A percentile compares a stretch with the other conserved stretches of the same genome.
These are phyloP conservation scores for Thyatira batis DNA, from an alignment of 2,888 invertebrate species.

Conservation along the genomic window DNA sequence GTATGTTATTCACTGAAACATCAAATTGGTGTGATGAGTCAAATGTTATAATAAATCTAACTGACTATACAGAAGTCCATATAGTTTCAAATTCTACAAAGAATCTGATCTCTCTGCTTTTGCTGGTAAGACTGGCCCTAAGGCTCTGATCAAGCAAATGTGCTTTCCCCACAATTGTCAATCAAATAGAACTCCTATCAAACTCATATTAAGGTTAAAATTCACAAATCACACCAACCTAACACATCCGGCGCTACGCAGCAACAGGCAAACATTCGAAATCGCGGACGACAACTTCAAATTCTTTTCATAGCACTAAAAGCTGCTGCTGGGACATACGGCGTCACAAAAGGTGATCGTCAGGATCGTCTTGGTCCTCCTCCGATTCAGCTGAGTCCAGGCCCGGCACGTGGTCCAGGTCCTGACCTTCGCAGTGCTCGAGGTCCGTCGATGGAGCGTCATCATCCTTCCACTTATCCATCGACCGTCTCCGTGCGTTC, in stretches of 20 bases:
- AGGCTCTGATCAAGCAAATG: background rate
- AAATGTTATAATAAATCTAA: background rate
- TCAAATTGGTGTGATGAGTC: background rate
- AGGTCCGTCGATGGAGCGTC: slow-evolving; percentile 85
- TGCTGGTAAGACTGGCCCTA: too few species aligned
- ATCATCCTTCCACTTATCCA: slow-evolving; percentile 99
- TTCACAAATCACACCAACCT: background rate
- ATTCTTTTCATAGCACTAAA: slow-evolving; percentile 71
- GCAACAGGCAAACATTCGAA: slow-evolving; percentile 24
- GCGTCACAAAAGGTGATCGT: slow-evolving; percentile 82
- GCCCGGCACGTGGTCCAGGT: slow-evolving; percentile 71
- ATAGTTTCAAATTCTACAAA: too few species aligned
- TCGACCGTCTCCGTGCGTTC: slow-evolving; percentile 98
- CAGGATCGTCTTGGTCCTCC: slow-evolving; percentile 71
- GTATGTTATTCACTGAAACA: background rate
- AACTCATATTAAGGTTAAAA: background rate
- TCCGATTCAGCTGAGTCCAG: slow-evolving; percentile 74
- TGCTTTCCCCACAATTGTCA: background rate
- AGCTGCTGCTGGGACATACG: slow-evolving; percentile 68
- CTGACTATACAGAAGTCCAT: too few species aligned
- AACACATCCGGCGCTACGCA: slow-evolving; percentile 6
- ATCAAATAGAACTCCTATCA: background rate
- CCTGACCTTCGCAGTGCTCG: slow-evolving; percentile 79
- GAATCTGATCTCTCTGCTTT: too few species aligned
- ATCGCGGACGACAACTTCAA: slow-evolving; percentile 48